Base-by-base conservation (phyloP, 2,888 invertebrate genomes). In the Ecliptopera silaceata region DNA sequence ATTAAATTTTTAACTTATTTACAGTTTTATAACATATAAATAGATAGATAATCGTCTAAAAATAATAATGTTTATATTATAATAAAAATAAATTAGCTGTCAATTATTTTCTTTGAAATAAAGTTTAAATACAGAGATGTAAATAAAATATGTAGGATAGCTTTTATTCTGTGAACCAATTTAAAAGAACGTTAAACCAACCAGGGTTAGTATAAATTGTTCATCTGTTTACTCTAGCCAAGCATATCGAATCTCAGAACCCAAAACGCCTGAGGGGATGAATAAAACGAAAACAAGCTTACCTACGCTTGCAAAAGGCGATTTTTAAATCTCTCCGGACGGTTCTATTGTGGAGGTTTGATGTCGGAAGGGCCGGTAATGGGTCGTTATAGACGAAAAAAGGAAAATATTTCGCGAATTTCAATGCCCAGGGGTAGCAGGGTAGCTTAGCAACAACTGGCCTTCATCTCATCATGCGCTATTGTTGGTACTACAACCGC, bases 301-400 rank as follows among this genome's bases (percentile, higher is more conserved):
- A 60, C 56, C 55, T 47, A 56, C 52, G 53, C 56, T 63, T 43
- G 32, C 44, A 20, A 60, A 61, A 59, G 53, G 51, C 56, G 58
- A 63, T 63, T 63, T n/a, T 63, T 58, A 63, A 63, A 65, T 67
- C 68, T 70, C 66, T 58, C 63, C 59, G 68, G 64, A 68, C 66
- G 66, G 69, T 69, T 67, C 63, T 65, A 67, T 70, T 70, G 64
- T 66, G 68, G 70, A 68, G 70, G 69, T 72, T 68, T 70, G 65
- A 69, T 72, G 69, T 70, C 70, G 70, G 69, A 65, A 72, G 71
- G 74, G 75, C 73, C 76, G 72, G 75, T 76, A 77, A 75, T 69
- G 74, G 73, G 68, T 69, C 71, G 71, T 69, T 76, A 74, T 72
- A 71, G 71, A 71, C 69, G 70, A 71, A 75, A 77, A 64, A 75